A percentile compares a stretch with the other conserved stretches of the same genome.
Conservation (phyloP, 2,113 vertebrate species). For the Maccullochella peelii region DNA sequence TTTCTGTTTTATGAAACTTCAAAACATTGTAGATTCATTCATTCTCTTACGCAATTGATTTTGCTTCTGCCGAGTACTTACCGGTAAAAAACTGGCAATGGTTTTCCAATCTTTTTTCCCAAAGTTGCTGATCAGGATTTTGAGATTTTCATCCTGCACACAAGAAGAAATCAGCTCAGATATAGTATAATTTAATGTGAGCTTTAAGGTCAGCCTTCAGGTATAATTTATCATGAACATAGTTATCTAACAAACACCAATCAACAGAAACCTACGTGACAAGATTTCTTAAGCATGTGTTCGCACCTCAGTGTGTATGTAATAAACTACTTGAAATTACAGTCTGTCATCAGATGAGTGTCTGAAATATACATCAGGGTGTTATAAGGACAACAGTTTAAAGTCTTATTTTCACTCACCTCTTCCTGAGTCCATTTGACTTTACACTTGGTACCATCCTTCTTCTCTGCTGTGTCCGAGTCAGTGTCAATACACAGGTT, state of each 20-base stretch:
- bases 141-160: slow-evolving; percentile 91
- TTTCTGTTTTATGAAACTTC: background rate
- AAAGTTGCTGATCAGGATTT: slow-evolving; percentile 88
- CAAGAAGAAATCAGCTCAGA: slow-evolving; percentile 23
- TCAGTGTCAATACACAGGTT: slow-evolving; percentile 83
- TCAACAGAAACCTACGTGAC: background rate
- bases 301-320: background rate
- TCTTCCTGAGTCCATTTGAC: slow-evolving; percentile 91
- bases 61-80: slow-evolving; percentile 79
- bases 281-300: background rate
- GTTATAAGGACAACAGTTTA: background rate
- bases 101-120: slow-evolving; percentile 92
- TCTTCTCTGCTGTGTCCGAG: slow-evolving; percentile 84
- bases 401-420: slow-evolving; percentile 77
- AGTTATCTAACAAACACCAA: background rate
- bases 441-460: slow-evolving; percentile 81
- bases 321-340: background rate
- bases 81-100: slow-evolving; percentile 91
- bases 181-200: background rate
- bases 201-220: background rate
- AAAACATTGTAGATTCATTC: background rate
- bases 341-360: background rate
- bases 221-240: background rate
- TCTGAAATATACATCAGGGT: background rate
- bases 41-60: background rate